Base-by-base conservation (phyloP, 2,888 invertebrate species). In the Andrena marginata region DNA sequence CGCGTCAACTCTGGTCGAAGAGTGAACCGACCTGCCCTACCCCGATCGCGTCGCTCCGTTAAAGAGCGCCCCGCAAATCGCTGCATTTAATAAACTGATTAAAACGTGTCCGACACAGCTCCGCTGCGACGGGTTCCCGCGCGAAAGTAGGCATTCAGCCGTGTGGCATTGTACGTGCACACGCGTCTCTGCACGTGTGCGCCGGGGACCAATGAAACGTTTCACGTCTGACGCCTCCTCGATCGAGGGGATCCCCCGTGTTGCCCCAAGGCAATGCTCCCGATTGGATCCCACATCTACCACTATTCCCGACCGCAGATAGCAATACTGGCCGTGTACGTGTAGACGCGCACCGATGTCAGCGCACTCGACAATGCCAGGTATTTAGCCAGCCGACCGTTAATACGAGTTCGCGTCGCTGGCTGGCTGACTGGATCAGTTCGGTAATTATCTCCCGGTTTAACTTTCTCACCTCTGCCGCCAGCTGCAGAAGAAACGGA, bases 271-370 rank as follows among this genome's bases (percentile, higher is more conserved):
- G 91, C 88, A 70, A 78, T 85, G 85, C 85, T 42, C 84, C 85
- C 90, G 89, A 91, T 91, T 90, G 87, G 88, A 91, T 91, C 89
- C 84, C 85, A 84, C 89, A 84, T 86, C 83, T 83, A 85, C 86
- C 84, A 83, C 79, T 73, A 82, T 82, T 73, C 76, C 73, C 62
- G 75, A 84, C 86, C 87, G 69, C 86, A 77, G 85, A 85, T 87
- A 84, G 87, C 76, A 82, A 83, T 82, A 80, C 82, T 80, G 56
- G 31, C 63, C 54, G 51, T 80, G 69, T 60, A 84, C 68, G 49
- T 79, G 76, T 23, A 76, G 31, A 20, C 72, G 10, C 77, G 77
- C 71, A 75, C 75, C 68, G 60, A 76, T 67, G 67, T 59, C 63
- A 56, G 51, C 71, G 56, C 65, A 67, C 76, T 65, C 67, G 79